Conservation (phyloP, 2,888 invertebrate genomes). For the Agonopterix subpropinquella region DNA sequence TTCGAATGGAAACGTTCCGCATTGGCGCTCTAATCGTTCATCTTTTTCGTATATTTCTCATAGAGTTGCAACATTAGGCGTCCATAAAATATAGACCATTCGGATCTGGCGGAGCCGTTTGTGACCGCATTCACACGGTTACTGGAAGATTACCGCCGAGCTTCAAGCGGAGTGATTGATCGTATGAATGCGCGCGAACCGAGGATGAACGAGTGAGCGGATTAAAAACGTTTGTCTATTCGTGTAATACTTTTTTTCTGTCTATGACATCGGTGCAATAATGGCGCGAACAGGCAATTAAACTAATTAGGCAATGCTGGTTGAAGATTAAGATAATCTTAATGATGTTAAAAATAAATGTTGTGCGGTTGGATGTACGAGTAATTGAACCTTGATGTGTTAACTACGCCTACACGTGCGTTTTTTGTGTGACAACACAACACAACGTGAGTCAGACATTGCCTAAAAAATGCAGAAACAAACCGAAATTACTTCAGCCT, state of each 20-base stretch:
- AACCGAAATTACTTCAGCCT: not conserved
- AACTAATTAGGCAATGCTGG: not conserved
- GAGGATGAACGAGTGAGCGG: slow-evolving; percentile 40
- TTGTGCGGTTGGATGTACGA: slow-evolving; percentile 2
- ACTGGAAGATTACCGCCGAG: slow-evolving; percentile 52
- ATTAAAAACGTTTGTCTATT: slow-evolving; percentile 48
- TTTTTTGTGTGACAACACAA: slow-evolving; percentile 10
- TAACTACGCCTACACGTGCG: slow-evolving; percentile 11
- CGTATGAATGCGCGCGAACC: slow-evolving; percentile 42
- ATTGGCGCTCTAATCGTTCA: slow-evolving; percentile 18
- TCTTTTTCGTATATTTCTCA: slow-evolving; percentile 36
- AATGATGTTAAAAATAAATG: slow-evolving; percentile 1
- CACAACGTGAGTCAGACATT: slow-evolving; percentile 9
- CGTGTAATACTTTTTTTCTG: slow-evolving; percentile 20
- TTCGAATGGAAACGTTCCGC: slow-evolving; percentile 6
- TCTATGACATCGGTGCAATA: slow-evolving; percentile 13
- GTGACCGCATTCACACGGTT: slow-evolving; percentile 70
- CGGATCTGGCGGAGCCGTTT: slow-evolving; percentile 22
- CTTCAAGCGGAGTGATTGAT: slow-evolving; percentile 62
- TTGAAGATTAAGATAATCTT: not conserved
- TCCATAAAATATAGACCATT: slow-evolving; percentile 55
- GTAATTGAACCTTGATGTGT: slow-evolving; percentile 8
- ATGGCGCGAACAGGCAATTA: not conserved
- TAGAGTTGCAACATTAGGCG: slow-evolving; percentile 48
- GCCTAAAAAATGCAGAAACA: not conserved